Evolutionary conservation across 2,797 vertebrate genomes (phyloP), one percentile per base, ranked within the genome.

Genomic region (Anas flavirostris): DNA sequence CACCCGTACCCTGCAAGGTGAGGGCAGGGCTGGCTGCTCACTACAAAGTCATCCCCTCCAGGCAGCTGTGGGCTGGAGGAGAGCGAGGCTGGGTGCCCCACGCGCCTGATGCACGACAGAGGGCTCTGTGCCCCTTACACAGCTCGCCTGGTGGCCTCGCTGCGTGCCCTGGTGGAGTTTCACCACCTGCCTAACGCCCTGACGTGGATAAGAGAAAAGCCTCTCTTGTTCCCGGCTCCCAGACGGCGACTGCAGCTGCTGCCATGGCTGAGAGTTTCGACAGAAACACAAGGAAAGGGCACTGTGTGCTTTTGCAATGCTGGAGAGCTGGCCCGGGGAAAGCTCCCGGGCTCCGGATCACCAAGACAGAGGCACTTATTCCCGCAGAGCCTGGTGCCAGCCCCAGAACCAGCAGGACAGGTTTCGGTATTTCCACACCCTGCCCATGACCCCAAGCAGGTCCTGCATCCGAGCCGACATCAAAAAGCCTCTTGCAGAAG

Each of bases 321-420:
- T 26, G 43, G 55, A 86, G 68, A 90, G 35, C 81, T 28, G 55
- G 76, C 35, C 70, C 2, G 2, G 46, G 41, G 46, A 95, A 96
- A 92, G 91, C 16, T 84, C 90, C 55, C 3, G 15, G 58, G 77
- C 35, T 93, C 6, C 3, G 69, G 64, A 90, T 73, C 21, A 6
- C 72, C 73, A 90, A 93, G 78, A 91, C 77, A 88, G 62, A 86
- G 33, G 15, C 72, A 88, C 50, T 89, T 94, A 62, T 17, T 93
- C 64, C 64, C 64, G 50, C 4, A 4, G 67, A 90, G 72, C 28
- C 35, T 46, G 26, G 46, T 90, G 91, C 95, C 91, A 94, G 77
- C 48, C 82, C 78, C 79, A 56, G 82, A 96, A 97, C 90, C 62
- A 94, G 93, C 44, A 91, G 50, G 85, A 85, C 86, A 75, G 88